phyloP scores from a whole-genome alignment of 92 coral and sea anemone genomes.

The Phymanthus crucifer region DNA sequence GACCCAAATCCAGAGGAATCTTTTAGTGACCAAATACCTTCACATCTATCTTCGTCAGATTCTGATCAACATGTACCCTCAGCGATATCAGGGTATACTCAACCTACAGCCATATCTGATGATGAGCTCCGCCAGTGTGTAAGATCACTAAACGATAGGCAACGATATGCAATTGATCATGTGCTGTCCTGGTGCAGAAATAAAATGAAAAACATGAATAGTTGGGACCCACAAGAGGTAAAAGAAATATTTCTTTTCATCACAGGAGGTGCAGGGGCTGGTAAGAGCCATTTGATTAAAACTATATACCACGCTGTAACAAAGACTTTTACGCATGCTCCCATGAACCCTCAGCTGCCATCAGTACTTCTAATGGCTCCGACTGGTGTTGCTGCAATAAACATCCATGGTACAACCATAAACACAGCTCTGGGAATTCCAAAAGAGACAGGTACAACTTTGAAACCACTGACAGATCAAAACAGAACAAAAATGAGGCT shows the following conservation, averaged over 20 bases:
- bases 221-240: conserved; percentile 28
- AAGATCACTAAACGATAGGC: conserved; percentile 50
- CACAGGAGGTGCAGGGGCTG: conserved; percentile 62
- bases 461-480: no score
- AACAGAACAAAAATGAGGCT: conserved; percentile 51
- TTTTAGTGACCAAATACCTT: no score
- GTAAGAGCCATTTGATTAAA: conserved; percentile 51
- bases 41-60: no score
- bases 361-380: no score
- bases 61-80: not conserved
- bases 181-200: conserved; percentile 59
- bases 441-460: no score
- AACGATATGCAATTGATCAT: no score
- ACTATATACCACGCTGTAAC: conserved; percentile 16
- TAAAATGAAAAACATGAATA: conserved; percentile 43
- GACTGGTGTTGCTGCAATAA: no score
- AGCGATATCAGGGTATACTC: conserved; percentile 33
- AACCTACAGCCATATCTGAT: conserved; percentile 54
- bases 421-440: no score
- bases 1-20: not conserved
- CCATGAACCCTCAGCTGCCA: conserved; percentile 48
- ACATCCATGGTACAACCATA: no score
- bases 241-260: conserved; percentile 42
- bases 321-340: conserved; percentile 43
- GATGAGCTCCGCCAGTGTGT: conserved; percentile 50